Evolutionary conservation across 2,888 invertebrate species (phyloP), one percentile per base, ranked within the genome.

Genomic region (Tiliacea citrago): DNA sequence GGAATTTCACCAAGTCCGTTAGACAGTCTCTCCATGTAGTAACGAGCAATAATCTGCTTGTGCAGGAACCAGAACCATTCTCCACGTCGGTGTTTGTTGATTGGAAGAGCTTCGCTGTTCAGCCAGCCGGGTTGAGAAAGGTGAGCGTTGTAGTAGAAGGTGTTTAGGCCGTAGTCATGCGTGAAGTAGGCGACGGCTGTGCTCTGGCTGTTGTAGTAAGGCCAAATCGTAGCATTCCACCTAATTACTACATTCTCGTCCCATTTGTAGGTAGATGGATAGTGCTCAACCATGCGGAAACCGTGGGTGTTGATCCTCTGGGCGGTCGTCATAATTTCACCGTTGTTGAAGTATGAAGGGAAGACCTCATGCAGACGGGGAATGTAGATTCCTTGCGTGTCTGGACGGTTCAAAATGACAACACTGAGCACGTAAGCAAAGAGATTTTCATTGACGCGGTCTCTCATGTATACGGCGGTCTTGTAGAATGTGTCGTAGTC

Each of bases 21-120:
- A 16, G 98, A 97, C 73, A 98, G 94, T 91, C 98, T 97, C 91
- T 98, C 98, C 94, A 98, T 96, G 90, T 98, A 97, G 93, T 98
- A 98, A 83, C 97, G 97, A 79, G 97, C 97, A 82, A 98, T 87
- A 21, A 98, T 87, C 92, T 98, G 98, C 89, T 98, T 98, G 88
- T 98, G 97, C 45, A 86, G 10, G 79, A 82, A 88, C 88, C 97
- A 97, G 93, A 97, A 97, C 75, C 95, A 93, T 93, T 97, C 97
- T 70, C 98, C 98, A 86, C 97, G 97, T 79, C 95, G 96, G 87
- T 97, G 97, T 85, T 97, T 97, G 57, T 94, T 89, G 69, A 97
- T 90, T 78, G 96, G 94, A 83, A 96, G 96, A 67, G 96, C 95
- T 24, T 96, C 93, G 72, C 97, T 97, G 77, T 97, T 96, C 89